Conservation (phyloP, 2,888 invertebrate genomes). For the Acrobasis consociella region DNA sequence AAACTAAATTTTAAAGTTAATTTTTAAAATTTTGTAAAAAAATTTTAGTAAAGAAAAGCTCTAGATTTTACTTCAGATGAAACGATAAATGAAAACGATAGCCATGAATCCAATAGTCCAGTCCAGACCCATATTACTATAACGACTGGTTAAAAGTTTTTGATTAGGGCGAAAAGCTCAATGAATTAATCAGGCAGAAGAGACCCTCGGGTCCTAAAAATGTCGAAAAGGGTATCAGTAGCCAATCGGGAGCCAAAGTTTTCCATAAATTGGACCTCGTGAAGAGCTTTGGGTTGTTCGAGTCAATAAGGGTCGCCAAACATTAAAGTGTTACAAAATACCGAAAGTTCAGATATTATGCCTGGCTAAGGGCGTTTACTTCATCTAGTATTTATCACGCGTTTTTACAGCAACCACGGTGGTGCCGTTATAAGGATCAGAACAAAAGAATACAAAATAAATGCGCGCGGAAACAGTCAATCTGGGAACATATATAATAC, state of each 20-base stretch:
- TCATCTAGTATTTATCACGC: too few relatives aligned
- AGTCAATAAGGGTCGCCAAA: slow-evolving; percentile 30
- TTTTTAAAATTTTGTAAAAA: too few relatives aligned
- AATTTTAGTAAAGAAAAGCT: too few relatives aligned
- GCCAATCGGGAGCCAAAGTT: slow-evolving; percentile 29
- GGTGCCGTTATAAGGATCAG: too few relatives aligned
- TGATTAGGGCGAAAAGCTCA: slow-evolving; percentile 3
- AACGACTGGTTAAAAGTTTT: not conserved
- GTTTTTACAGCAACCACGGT: too few relatives aligned
- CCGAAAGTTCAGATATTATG: not conserved
- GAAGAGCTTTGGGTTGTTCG: slow-evolving; percentile 23
- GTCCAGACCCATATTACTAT: not conserved
- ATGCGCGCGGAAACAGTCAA: too few relatives aligned
- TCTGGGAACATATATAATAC: too few relatives aligned
- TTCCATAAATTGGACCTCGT: slow-evolving; percentile 30
- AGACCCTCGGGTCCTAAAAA: slow-evolving; percentile 10
- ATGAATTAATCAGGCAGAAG: slow-evolving; percentile 17
- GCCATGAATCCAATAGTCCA: not conserved
- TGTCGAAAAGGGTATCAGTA: slow-evolving; percentile 27
- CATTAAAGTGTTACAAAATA: slow-evolving; percentile 23
- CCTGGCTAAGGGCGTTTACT: too few relatives aligned
- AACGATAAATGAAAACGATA: too few relatives aligned
- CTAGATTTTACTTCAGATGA: too few relatives aligned
- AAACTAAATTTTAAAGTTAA: too few relatives aligned
- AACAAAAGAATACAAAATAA: too few relatives aligned